Conservation (phyloP, 2,113 vertebrate genomes). For the Addax nasomaculatus region DNA sequence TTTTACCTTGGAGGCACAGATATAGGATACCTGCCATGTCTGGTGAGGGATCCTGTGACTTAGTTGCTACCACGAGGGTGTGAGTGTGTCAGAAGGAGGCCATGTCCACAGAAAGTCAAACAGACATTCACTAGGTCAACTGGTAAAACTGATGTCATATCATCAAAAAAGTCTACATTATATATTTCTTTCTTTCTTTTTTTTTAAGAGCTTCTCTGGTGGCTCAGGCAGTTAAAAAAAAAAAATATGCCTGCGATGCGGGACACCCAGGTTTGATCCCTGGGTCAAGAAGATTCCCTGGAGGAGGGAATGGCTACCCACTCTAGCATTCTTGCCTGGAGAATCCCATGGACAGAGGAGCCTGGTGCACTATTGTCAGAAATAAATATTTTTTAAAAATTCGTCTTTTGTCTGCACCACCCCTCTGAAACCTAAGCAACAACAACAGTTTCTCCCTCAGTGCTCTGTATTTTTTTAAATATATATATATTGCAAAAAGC, state of each 20-base stretch:
- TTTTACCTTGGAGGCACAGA: neutral
- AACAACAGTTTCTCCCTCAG: neutral
- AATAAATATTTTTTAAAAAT: neutral
- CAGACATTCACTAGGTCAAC: neutral
- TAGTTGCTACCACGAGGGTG: fast-evolving
- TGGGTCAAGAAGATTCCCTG: neutral
- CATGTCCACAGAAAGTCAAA: neutral
- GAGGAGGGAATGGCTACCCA: neutral
- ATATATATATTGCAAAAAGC: neutral
- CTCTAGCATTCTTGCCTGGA: neutral
- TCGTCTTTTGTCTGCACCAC: neutral
- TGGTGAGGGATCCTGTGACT: neutral
- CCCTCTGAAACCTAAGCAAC: neutral
- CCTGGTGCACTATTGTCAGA: neutral
- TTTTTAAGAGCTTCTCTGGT: neutral
- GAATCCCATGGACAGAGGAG: neutral
- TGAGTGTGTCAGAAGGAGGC: too few relatives aligned
- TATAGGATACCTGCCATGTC: neutral
- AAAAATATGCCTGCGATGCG: neutral
- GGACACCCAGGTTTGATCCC: neutral
- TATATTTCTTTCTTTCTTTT: neutral
- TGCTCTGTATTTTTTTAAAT: neutral
- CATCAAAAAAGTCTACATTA: neutral
- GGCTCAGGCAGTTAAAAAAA: neutral
- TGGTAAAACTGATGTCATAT: neutral